phyloP scores from a whole-genome alignment of 2,888 invertebrate species.

The Lithophane ornitopus region DNA sequence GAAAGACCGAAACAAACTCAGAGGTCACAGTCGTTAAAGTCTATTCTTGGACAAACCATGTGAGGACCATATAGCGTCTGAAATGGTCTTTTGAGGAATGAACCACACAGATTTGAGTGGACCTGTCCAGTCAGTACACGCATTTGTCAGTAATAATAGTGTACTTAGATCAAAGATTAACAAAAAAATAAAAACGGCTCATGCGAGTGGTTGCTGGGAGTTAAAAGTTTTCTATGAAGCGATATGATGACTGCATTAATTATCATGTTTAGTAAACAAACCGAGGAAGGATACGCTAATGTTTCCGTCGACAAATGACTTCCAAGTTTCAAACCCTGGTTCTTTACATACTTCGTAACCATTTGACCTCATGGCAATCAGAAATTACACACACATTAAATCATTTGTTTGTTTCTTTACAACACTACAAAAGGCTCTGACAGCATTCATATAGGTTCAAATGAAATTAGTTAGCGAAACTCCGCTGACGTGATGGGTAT shows the following conservation, averaged over 20 bases:
- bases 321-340: not conserved
- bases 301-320: not conserved
- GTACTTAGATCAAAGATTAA: too few species aligned
- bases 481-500: too few species aligned
- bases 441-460: not conserved
- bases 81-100: not conserved
- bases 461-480: too few species aligned
- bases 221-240: not conserved
- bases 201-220: not conserved
- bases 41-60: not conserved
- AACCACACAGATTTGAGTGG: not conserved
- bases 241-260: not conserved
- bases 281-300: not conserved
- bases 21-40: not conserved
- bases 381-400: not conserved
- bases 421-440: too few species aligned
- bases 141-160: not conserved
- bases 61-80: not conserved
- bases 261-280: constrained; percentile 1
- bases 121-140: not conserved
- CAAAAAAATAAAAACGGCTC: not conserved
- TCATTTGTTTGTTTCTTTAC: not conserved
- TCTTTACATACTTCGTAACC: not conserved
- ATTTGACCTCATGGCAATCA: not conserved
- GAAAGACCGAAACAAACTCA: not conserved